phyloP scores from a whole-genome alignment of 2,113 vertebrate species.

The Bucco capensis region DNA sequence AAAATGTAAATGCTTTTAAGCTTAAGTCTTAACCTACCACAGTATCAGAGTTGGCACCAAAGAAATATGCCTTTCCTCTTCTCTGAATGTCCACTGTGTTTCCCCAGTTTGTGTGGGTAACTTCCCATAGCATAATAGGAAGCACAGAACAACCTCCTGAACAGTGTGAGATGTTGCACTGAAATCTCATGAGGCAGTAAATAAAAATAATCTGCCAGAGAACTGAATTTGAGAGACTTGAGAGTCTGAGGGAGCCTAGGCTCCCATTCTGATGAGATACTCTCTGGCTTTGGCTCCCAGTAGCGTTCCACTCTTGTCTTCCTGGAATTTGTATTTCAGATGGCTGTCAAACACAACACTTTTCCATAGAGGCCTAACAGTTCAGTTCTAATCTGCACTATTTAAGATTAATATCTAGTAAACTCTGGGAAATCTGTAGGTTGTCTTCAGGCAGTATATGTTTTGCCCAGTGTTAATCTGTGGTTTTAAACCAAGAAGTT shows the following conservation, averaged over 20 bases:
- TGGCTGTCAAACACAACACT: neutral
- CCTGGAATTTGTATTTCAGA: neutral
- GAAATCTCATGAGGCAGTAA: neutral
- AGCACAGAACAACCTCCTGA: neutral
- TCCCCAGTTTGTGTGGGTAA: neutral
- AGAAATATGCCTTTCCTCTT: neutral
- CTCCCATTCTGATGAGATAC: neutral
- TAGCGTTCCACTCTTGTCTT: neutral
- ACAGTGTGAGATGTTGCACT: neutral
- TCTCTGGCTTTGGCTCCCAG: neutral
- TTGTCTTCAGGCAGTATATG: neutral
- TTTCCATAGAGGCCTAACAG: neutral
- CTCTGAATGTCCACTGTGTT: neutral
- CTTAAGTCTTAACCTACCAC: neutral
- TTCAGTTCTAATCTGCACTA: neutral
- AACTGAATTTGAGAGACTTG: neutral
- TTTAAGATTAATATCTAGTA: neutral
- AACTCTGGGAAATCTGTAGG: neutral
- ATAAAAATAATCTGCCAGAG: neutral
- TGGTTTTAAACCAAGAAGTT: neutral
- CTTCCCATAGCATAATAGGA: neutral
- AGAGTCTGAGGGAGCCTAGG: neutral
- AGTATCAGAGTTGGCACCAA: neutral
- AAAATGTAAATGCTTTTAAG: neutral
- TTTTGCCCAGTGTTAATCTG: neutral